Base-by-base conservation (phyloP, 2,888 invertebrate species). In the Periphyllus acericola region DNA sequence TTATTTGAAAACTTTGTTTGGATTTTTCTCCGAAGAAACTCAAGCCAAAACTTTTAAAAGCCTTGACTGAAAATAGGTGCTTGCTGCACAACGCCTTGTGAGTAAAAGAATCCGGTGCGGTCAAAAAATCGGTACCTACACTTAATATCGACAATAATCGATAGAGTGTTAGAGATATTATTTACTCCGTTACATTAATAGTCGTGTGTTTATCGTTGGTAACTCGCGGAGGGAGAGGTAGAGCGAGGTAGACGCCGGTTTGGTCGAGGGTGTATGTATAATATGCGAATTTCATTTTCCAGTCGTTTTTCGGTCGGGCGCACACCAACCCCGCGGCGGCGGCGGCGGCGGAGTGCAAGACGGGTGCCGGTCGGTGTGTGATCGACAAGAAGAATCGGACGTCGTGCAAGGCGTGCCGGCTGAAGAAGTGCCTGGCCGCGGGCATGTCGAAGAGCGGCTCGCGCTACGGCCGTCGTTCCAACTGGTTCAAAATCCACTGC, bases 401-500 rank as follows among this genome's bases (percentile, higher is more conserved):
- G 5, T 96, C 97, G 1, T 97, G 97, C 93, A 97, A 97, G 91
- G 96, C 96, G 3, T 97, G 97, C 91, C 94, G 97, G 6, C 93
- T 97, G 90, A 93, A 96, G 90, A 97, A 97, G 92, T 97, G 97
- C 90, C 93, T 97, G 19, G 92, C 95, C 89, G 97, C 97, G 72
- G 97, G 97, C 85, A 97, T 97, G 97, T 96, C 96, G 32, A 97
- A 97, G 92, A 96, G 96, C 87, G 97, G 97, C 25, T 97, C 97
- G 1, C 94, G 97, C 83, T 97, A 97, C 91, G 97, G 97, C 0
- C 93, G 97, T 46, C 93, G 97, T 83, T 97, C 96, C 81, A 97
- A 97, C 92, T 97, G 97, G 97, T 97, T 97, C 93, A 97, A 97
- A 92, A 97, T 97, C 90, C 97, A 97, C 91, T 97, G 97, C 91